Percentiles rank a stretch among this genome's conserved stretches.
These are phyloP conservation scores for Stenoptilia bipunctidactyla DNA, from an alignment of 2,888 invertebrate species.

Conservation along the genomic window DNA sequence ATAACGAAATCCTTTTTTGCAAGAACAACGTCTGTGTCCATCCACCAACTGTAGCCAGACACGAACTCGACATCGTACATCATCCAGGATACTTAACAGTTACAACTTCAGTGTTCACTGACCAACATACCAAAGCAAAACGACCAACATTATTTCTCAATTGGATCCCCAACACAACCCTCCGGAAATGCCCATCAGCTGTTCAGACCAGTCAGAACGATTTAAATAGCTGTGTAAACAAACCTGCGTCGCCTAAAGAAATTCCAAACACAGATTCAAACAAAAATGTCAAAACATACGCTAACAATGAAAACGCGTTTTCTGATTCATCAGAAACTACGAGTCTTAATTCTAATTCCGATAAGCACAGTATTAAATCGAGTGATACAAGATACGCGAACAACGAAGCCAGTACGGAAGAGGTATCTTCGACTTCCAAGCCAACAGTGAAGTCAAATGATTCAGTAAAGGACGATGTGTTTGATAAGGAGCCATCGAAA, in stretches of 20 bases:
- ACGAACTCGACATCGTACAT: slow-evolving; percentile 87
- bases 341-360: slow-evolving; percentile 62
- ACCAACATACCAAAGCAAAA: slow-evolving; percentile 81
- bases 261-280: slow-evolving; percentile 26
- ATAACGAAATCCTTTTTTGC: slow-evolving; percentile 88
- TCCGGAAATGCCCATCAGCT: slow-evolving; percentile 86
- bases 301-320: slow-evolving; percentile 55
- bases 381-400: slow-evolving; percentile 49
- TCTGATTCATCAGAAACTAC: slow-evolving; percentile 68
- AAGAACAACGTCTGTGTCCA: slow-evolving; percentile 99
- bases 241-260: slow-evolving; percentile 32
- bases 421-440: slow-evolving; percentile 48
- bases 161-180: slow-evolving; percentile 94
- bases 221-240: slow-evolving; percentile 41
- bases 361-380: slow-evolving; percentile 63
- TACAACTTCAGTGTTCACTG: slow-evolving; percentile 83
- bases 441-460: slow-evolving; percentile 50
- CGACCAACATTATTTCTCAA: slow-evolving; percentile 88
- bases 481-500: slow-evolving; percentile 49
- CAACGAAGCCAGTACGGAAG: slow-evolving; percentile 53
- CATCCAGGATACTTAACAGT: slow-evolving; percentile 94
- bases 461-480: slow-evolving; percentile 46
- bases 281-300: slow-evolving; percentile 32
- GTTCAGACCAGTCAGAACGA: slow-evolving; percentile 72
- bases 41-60: slow-evolving; percentile 87